Conservation (phyloP, 2,797 vertebrate species). For the Falco cherrug region DNA sequence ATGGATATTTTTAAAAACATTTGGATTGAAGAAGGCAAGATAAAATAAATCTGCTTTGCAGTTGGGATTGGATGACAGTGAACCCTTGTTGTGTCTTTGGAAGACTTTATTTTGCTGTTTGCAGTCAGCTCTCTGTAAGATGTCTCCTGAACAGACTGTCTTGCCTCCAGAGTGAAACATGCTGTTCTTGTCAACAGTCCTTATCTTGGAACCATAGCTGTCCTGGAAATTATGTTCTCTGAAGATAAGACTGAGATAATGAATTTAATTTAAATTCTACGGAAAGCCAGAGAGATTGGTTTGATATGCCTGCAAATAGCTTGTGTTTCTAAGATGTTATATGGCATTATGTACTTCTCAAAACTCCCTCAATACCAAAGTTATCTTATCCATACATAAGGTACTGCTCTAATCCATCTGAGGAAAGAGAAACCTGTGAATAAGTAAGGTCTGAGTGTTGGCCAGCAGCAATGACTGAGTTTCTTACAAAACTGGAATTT, state of each 20-base stretch:
- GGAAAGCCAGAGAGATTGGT: neutral
- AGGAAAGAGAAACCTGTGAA: neutral
- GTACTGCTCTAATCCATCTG: neutral
- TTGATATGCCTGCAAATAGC: neutral
- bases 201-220: neutral
- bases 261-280: slow-evolving; percentile 16
- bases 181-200: neutral
- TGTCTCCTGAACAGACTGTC: neutral
- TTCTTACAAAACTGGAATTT: slow-evolving; percentile 20
- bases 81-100: neutral
- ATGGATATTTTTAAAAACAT: neutral
- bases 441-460: neutral
- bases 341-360: neutral
- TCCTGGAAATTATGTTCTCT: slow-evolving; percentile 8
- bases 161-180: neutral
- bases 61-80: neutral
- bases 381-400: neutral
- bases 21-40: neutral
- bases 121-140: neutral
- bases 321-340: neutral
- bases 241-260: neutral
- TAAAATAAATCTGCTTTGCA: neutral
- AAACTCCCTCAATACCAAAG: neutral
- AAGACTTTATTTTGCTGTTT: neutral
- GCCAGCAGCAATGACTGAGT: neutral